phyloP scores from a whole-genome alignment of 2,797 vertebrate genomes.

The Poecilia picta region DNA sequence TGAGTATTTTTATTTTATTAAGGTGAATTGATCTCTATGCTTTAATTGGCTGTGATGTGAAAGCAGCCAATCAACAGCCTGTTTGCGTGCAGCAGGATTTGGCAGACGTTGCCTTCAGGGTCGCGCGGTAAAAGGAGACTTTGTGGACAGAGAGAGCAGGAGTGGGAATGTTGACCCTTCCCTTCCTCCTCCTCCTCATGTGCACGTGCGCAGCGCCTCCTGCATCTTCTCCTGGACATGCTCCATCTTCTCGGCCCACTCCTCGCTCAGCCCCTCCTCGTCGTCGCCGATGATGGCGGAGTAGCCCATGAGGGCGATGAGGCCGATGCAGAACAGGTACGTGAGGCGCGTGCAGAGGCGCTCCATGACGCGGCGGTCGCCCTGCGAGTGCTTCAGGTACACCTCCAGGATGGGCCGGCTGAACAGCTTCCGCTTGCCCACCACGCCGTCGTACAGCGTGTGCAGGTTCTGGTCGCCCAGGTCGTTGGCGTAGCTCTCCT shows the following conservation, averaged over 20 bases:
- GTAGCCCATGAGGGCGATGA: slow-evolving; percentile 84
- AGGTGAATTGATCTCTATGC: neutral
- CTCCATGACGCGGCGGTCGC: slow-evolving; percentile 78
- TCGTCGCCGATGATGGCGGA: slow-evolving; percentile 80
- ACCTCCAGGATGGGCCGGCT: slow-evolving; percentile 82
- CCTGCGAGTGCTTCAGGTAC: slow-evolving; percentile 79
- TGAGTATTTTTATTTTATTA: neutral
- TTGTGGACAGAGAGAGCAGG: neutral
- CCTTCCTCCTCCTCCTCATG: slow-evolving; percentile 48
- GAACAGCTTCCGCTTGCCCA: slow-evolving; percentile 82
- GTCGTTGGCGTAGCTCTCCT: slow-evolving; percentile 75
- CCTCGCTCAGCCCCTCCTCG: slow-evolving; percentile 76
- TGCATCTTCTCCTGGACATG: slow-evolving; percentile 81
- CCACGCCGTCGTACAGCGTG: slow-evolving; percentile 83
- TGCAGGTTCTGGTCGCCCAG: slow-evolving; percentile 84
- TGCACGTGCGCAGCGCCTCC: slow-evolving; percentile 76
- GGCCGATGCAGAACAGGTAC: slow-evolving; percentile 85
- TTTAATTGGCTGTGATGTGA: neutral
- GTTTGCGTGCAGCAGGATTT: neutral
- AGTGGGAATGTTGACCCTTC: slow-evolving; percentile 23
- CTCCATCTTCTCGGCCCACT: slow-evolving; percentile 83
- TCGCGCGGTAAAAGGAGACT: slow-evolving; percentile 3
- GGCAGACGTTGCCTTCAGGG: neutral
- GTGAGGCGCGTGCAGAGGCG: slow-evolving; percentile 81
- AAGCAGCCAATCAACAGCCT: neutral